Base-by-base conservation (phyloP, 2,888 invertebrate species). In the Nephrotoma guestfalica region DNA sequence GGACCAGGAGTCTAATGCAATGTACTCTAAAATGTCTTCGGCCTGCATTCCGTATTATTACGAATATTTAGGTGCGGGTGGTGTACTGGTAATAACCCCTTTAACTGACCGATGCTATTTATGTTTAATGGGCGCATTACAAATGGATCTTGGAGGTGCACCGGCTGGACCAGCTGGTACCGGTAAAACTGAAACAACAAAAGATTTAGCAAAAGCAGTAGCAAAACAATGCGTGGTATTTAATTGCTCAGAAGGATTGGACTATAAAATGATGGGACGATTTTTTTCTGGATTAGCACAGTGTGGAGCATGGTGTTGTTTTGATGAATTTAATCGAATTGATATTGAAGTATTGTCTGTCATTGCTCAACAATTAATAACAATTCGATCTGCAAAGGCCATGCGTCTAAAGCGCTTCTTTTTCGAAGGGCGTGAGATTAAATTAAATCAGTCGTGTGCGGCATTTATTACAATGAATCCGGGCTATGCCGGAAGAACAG, bases 391-490 rank as follows among this genome's bases (percentile, higher is more conserved):
- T 89, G 97, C 97, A 0, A 97, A 97, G 91, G 94, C 95, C 0
- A 94, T 94, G 13, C 94, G 93, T 89, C 91, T 93, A 5, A 90
- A 91, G 88, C 91, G 97, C 89, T 97, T 97, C 89, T 95, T 96
- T 93, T 97, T 97, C 91, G 97, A 97, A 91, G 97, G 97, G 0
- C 93, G 97, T 5, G 96, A 96, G 91, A 97, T 97, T 86, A 97
- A 96, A 90, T 91, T 97, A 43, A 94, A 96, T 0, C 94, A 93
- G 88, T 94, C 95, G 0, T 97, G 97, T 89, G 96, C 97, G 0
- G 95, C 96, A 0, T 97, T 97, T 89, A 96, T 97, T 88, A 97
- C 97, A 0, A 97, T 97, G 97, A 97, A 97, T 92, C 97, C 97
- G 0, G 97, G 97, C 0, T 97, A 97, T 90, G 97, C 97, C 0